Evolutionary conservation across 2,888 invertebrate species (phyloP), one percentile per base, ranked within the genome.

Genomic region (Eupithecia centaureata): DNA sequence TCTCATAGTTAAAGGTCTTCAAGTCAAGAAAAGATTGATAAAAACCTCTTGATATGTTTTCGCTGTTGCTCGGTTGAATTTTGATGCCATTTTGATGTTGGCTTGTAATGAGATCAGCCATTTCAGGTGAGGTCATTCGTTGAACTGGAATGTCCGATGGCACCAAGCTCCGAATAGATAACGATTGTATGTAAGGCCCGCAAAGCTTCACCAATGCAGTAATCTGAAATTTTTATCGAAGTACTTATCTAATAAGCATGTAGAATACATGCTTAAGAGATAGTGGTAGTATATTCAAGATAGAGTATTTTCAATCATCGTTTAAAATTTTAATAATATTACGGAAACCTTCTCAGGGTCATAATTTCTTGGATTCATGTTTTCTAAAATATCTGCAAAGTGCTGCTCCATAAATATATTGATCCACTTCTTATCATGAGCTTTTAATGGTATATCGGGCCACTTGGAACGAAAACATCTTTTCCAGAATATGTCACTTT

Each of bases 401-500:
- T 93, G 86, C 5, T 86, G 79, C 79, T 93, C 93, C 87, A 94
- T 87, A 72, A 87, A 93, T 61, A 89, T 79, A 74, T 90, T 91
- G 18, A 93, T 87, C 92, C 91, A 93, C 69, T 82, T 86, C 75
- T 88, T 90, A 33, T 79, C 77, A 54, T 83, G 79, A 2, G 79
- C 66, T 47, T 84, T 68, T 56, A 82, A 67, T 1, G 90, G 86
- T 42, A 78, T 80, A 77, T 89, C 87, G 0, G 75, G 72, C 88
- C 92, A 93, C 73, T 85, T 88, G 0, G 88, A 82, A 47, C 80
- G 79, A 70, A 92, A 93, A 65, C 88, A 92, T 71, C 90, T 84
- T 79, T 89, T 91, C 94, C 94, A 94, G 80, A 93, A 93, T 71
- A 91, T 84, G 72, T 94, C 91, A 77, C 86, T 90, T 79, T 89